Evolutionary conservation across 2,888 invertebrate species (phyloP), one percentile per base, ranked within the genome.

Genomic region (Ectobius pallidus): DNA sequence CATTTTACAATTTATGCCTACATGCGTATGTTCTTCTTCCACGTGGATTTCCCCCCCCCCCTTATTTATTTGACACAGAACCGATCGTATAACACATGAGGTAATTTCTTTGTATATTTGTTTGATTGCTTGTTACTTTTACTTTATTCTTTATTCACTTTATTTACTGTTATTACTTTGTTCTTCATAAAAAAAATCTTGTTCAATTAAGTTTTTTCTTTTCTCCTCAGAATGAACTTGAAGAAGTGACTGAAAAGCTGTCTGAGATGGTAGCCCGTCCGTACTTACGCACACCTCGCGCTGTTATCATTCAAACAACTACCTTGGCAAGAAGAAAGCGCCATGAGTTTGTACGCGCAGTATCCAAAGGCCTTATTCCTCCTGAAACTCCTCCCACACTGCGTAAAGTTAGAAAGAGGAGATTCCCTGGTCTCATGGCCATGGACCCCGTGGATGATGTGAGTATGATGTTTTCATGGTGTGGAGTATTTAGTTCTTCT

Each of bases 181-280:
- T n/a, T n/a, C n/a, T n/a, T n/a, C n/a, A n/a, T n/a, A n/a, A n/a
- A n/a, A n/a, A n/a, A n/a, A n/a, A n/a, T n/a, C n/a, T n/a, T n/a
- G n/a, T n/a, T n/a, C n/a, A n/a, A n/a, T n/a, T n/a, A n/a, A n/a
- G n/a, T n/a, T n/a, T n/a, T n/a, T n/a, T n/a, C n/a, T n/a, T n/a
- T n/a, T n/a, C n/a, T n/a, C n/a, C 79, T 58, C 80, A 90, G 89
- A 89, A 89, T 76, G 90, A 90, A 80, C 80, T 90, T 58, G 90
- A 90, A 80, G 88, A 89, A 79, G 86, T 86, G 18, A 89, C 89
- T 1, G 90, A 90, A 80, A 88, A 87, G 75, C 80, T 90, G 58
- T 89, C 89, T 18, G 89, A 89, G 80, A 88, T 89, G 87, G 87
- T 75, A 39, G 88, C 89, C 9, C 82, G 89, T 20, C 87, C 88